phyloP scores from a whole-genome alignment of 1,140 invertebrate genomes.

The honey bee (Apis mellifera) region Amel_HAv3.1 CM009944.2:3363501-3364000 shows the following conservation, averaged over 20 bases:
- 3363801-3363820: neutral
- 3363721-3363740: neutral
- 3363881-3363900: conserved; percentile 9
- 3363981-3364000: too few relatives aligned
- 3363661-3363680: neutral
- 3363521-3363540: too few relatives aligned
- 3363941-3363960: neutral
- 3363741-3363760: too few relatives aligned
- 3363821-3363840: conserved; percentile 6
- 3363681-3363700: neutral
- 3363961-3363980: neutral
- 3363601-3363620: too few relatives aligned
- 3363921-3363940: neutral
- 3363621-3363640: too few relatives aligned
- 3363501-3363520: too few relatives aligned
- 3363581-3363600: too few relatives aligned
- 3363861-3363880: neutral
- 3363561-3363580: too few relatives aligned
- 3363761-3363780: too few relatives aligned
- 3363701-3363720: too few relatives aligned
- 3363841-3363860: conserved; percentile 15
- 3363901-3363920: conserved; percentile 12
- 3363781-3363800: neutral
- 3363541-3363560: too few relatives aligned
- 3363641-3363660: too few relatives aligned